phyloP scores from a whole-genome alignment of 2,797 vertebrate species.

The Micrastur ruficollis region DNA sequence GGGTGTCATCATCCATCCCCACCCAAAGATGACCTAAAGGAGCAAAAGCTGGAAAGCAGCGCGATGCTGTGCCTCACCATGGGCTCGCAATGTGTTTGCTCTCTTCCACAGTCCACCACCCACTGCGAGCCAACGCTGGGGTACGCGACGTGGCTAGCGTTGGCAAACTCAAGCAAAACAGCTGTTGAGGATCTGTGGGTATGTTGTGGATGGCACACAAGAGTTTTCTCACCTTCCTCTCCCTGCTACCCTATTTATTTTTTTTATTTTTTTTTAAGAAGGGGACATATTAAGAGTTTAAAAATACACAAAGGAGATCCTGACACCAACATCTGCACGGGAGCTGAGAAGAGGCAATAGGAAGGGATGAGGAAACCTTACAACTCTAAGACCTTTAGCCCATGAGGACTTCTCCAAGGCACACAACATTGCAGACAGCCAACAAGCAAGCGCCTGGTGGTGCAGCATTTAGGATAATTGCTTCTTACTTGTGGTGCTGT shows the following conservation, averaged over 20 bases:
- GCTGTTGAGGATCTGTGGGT: neutral
- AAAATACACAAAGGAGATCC: neutral
- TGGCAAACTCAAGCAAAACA: neutral
- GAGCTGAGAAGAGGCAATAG: neutral
- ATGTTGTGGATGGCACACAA: neutral
- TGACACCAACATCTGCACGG: neutral
- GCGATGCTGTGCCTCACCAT: neutral
- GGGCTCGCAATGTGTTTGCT: neutral
- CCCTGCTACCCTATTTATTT: neutral
- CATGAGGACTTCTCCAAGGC: neutral
- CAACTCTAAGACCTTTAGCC: neutral
- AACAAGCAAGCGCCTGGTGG: neutral
- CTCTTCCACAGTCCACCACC: neutral
- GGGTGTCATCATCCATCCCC: neutral
- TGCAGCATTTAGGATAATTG: neutral
- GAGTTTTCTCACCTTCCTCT: neutral
- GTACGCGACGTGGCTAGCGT: fast-evolving
- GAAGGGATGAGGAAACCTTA: neutral
- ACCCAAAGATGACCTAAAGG: neutral
- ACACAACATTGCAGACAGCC: neutral
- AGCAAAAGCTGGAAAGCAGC: neutral
- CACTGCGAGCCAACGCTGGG: neutral
- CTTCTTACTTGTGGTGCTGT: neutral
- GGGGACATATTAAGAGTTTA: neutral
- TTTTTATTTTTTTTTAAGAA: neutral